Evolutionary conservation across 2,113 vertebrate genomes (phyloP), one percentile per base, ranked within the genome.

Genomic region (Sakesphorus luctuosus): DNA sequence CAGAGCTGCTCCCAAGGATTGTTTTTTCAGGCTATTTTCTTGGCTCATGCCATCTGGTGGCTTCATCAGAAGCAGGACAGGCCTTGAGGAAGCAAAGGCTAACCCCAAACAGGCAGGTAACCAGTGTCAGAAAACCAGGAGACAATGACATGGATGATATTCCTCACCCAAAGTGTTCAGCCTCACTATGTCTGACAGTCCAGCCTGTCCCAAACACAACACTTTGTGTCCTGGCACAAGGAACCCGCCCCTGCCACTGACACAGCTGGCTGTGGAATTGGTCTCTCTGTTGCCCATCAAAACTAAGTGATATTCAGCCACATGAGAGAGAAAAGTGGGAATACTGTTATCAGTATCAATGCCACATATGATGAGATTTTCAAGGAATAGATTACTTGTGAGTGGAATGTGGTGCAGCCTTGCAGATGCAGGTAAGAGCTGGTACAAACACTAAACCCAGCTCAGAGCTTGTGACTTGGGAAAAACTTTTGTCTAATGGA

Each of bases 401-500:
- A 63, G 40, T 7, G 25, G 55, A 61, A 78, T 36, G 55, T 2
- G 6, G 25, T 7, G 6, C 56, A 90, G 55, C 75, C 72, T 75
- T 88, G 67, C 11, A 2, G 66, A 21, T 7, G 10, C 69, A 81
- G 53, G 18, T 53, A 46, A 65, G 65, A 47, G 53, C 52, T 58
- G 43, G 28, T 72, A 5, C 16, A 14, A 29, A 9, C 8, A 18
- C 49, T 19, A 46, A 65, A 49, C 44, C 61, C n/a, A 35, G 29
- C 56, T 81, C 19, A 4, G 36, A 88, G 66, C 76, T 75, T 46
- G 55, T 56, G 90, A 67, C 58, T 81, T 77, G 56, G 53, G 88
- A 36, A 75, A 53, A 97, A 96, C 73, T 95, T 90, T 58, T 89
- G 56, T 90, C 76, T 93, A 84, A 89, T 84, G 44, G 65, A 58